Percentiles rank a stretch among this genome's conserved stretches.
Conservation (phyloP, 2,797 vertebrate genomes). For the Malurus leucopterus region DNA sequence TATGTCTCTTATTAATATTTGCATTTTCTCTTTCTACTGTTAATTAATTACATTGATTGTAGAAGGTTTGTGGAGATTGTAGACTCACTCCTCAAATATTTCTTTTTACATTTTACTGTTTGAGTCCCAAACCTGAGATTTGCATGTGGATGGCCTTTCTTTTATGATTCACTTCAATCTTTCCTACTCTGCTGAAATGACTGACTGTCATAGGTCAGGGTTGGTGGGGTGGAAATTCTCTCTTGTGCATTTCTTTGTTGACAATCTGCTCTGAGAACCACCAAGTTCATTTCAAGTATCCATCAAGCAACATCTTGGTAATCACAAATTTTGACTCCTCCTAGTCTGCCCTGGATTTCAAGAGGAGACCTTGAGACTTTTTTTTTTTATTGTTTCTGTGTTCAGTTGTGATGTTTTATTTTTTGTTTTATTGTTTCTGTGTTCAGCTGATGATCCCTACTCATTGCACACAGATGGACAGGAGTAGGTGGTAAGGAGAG, state of each 20-base stretch:
- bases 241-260: not conserved
- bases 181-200: not conserved
- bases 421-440: not conserved
- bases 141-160: not conserved
- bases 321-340: not conserved
- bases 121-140: not conserved
- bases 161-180: not conserved
- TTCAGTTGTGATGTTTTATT: no score
- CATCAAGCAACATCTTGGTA: not conserved
- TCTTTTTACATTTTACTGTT: not conserved
- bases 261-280: not conserved
- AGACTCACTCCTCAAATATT: not conserved
- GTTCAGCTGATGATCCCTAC: not conserved
- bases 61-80: not conserved
- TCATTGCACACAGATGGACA: not conserved
- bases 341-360: not conserved
- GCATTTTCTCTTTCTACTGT: not conserved
- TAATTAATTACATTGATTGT: constrained; percentile 1
- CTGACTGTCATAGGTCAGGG: not conserved
- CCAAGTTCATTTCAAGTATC: not conserved
- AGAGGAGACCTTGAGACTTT: not conserved
- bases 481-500: not conserved
- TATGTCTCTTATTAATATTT: not conserved
- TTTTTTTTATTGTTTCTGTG: not conserved
- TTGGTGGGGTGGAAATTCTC: not conserved